Evolutionary conservation across 2,797 vertebrate species (phyloP).

Genomic region (Hozukius guyotensis): DNA sequence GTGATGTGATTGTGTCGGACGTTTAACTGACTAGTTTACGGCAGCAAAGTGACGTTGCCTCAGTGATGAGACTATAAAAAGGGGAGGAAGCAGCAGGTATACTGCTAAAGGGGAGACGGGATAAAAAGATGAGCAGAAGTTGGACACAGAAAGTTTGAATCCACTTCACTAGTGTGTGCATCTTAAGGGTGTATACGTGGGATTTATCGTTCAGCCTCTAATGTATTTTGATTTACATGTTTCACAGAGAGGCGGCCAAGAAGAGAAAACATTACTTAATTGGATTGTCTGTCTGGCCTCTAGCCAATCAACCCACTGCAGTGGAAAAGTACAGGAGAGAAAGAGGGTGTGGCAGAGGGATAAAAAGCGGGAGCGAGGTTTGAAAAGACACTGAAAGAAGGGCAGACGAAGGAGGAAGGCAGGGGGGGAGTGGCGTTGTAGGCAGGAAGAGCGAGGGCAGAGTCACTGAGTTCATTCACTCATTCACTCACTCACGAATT

Average conservation of each 20-base stretch:
- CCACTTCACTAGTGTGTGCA: not conserved
- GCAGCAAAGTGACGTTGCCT: slow-evolving; percentile 17
- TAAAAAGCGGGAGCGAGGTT: slow-evolving; percentile 24
- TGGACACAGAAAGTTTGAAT: not conserved
- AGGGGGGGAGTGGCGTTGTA: not conserved
- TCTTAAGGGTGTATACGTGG: not conserved
- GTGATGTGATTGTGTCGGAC: slow-evolving; percentile 44
- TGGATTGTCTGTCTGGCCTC: slow-evolving; percentile 34
- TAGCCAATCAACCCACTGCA: slow-evolving; percentile 55
- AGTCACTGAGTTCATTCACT: slow-evolving; percentile 25
- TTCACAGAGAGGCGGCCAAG: not conserved
- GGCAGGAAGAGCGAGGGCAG: not conserved
- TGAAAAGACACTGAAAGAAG: slow-evolving; percentile 16
- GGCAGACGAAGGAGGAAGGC: slow-evolving; percentile 6
- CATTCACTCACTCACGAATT: not conserved
- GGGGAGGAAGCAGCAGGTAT: not conserved
- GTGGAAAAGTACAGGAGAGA: slow-evolving; percentile 67
- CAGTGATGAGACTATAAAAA: slow-evolving; percentile 8
- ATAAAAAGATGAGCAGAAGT: not conserved
- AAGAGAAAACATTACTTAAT: slow-evolving; percentile 24
- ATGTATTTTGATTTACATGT: slow-evolving; percentile 4
- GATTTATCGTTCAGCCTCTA: not conserved
- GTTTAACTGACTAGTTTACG: slow-evolving; percentile 33
- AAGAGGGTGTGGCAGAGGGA: slow-evolving; percentile 30
- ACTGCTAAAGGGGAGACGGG: not conserved